Percentiles rank a stretch among this genome's conserved stretches.
Conservation (phyloP, 2,797 vertebrate species). For the Megalops cyprinoides region DNA sequence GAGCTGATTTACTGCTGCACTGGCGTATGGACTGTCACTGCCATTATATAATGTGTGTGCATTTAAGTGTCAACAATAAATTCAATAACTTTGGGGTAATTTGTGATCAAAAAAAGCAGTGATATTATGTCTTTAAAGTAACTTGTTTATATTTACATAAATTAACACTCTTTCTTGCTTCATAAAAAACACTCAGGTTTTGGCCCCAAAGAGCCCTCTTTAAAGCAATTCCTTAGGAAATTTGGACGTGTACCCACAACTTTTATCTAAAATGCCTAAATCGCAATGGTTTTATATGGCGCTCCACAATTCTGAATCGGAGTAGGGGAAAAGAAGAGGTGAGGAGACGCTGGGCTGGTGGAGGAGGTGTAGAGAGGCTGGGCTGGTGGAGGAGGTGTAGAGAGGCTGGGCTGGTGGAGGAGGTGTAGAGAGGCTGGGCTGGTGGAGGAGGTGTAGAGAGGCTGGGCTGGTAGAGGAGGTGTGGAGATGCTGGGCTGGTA, state of each 20-base stretch:
- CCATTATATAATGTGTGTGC: too few relatives aligned
- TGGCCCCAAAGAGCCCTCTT: not conserved
- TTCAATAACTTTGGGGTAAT: not conserved
- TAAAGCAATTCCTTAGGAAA: constrained; percentile 13
- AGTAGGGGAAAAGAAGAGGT: constrained; percentile 10
- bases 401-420: too few relatives aligned
- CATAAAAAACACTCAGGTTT: not conserved
- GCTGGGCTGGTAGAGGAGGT: not conserved
- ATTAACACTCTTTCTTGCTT: not conserved
- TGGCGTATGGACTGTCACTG: too few relatives aligned
- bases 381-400: too few relatives aligned
- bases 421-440: too few relatives aligned
- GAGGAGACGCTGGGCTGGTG: too few relatives aligned
- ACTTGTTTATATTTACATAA: too few relatives aligned
- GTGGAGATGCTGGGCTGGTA: not conserved
- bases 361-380: not conserved
- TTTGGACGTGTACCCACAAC: not conserved
- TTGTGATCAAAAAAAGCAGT: not conserved
- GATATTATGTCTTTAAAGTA: too few relatives aligned
- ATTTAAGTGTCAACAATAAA: not conserved
- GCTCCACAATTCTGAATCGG: constrained; percentile 17
- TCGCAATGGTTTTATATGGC: constrained; percentile 4
- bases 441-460: not conserved
- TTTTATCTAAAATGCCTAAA: constrained; percentile 11
- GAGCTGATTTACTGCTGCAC: too few relatives aligned